These are phyloP conservation scores for Protodeltote pygarga DNA, from an alignment of 2,888 invertebrate genomes.

Conservation along the genomic window DNA sequence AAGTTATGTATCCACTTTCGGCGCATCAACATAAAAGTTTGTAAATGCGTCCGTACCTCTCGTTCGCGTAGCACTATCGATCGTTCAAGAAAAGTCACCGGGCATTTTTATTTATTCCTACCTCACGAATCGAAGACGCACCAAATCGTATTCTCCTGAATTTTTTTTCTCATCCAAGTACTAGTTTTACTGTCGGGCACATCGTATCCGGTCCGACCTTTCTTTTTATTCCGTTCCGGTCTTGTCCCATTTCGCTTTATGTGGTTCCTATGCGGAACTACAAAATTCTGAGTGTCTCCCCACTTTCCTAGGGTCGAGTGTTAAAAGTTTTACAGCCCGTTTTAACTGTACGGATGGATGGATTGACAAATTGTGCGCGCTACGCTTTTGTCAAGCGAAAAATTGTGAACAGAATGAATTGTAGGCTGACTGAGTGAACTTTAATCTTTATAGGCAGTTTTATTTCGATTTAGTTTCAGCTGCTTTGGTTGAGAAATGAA, in stretches of 20 bases:
- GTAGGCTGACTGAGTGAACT: constrained; percentile 30
- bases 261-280: constrained; percentile 61
- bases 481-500: not conserved
- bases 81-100: constrained; percentile 10
- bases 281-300: constrained; percentile 50
- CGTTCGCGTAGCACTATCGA: constrained; percentile 27
- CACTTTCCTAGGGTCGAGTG: constrained; percentile 57
- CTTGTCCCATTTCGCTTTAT: constrained; percentile 67
- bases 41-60: no score
- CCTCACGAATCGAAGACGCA: constrained; percentile 33
- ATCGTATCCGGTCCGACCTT: constrained; percentile 61
- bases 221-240: constrained; percentile 67
- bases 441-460: constrained; percentile 40
- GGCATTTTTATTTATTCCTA: constrained; percentile 36
- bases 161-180: constrained; percentile 40
- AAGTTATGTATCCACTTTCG: no score
- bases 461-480: constrained; percentile 33
- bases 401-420: constrained; percentile 51
- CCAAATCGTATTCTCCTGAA: constrained; percentile 43
- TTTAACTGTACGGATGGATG: constrained; percentile 64
- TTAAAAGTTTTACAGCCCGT: constrained; percentile 75
- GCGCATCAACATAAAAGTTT: no score
- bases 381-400: constrained; percentile 53
- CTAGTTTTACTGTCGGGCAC: constrained; percentile 54
- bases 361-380: constrained; percentile 68